phyloP scores from a whole-genome alignment of 2,888 invertebrate genomes.

The Cantharis rufa region DNA sequence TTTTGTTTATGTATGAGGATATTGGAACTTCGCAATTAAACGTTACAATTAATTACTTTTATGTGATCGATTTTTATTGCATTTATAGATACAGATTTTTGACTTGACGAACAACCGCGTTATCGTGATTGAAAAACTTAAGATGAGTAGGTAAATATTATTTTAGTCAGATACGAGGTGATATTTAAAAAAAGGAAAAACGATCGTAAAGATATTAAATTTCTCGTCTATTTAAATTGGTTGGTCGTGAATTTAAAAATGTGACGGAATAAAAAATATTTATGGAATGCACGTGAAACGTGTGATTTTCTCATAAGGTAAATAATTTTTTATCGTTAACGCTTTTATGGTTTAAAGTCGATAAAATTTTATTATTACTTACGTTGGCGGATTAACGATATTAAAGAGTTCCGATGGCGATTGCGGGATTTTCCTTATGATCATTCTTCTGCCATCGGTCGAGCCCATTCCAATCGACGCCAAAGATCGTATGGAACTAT shows the following conservation, averaged over 20 bases:
- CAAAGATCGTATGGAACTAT: slow-evolving; percentile 77
- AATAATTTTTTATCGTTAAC: background rate
- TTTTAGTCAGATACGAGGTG: background rate
- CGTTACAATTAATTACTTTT: background rate
- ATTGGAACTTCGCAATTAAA: background rate
- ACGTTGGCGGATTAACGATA: slow-evolving; percentile 83
- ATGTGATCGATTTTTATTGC: background rate
- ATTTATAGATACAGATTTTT: background rate
- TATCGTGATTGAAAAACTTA: background rate
- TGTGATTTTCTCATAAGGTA: background rate
- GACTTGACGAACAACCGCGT: background rate
- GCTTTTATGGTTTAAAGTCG: background rate
- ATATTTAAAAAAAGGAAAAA: background rate
- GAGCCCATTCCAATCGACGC: slow-evolving; percentile 88
- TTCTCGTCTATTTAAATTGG: background rate
- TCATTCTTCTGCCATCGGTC: slow-evolving; percentile 84
- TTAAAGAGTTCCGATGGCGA: slow-evolving; percentile 85
- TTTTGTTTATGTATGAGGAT: background rate
- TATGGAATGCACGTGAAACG: background rate
- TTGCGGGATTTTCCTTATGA: slow-evolving; percentile 80
- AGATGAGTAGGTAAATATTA: background rate
- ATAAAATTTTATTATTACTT: slow-evolving; percentile 56
- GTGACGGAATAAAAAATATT: background rate
- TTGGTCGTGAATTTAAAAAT: background rate
- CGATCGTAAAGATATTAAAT: background rate